Percentiles rank a stretch among this genome's conserved stretches.
phyloP scores from a whole-genome alignment of 1,140 invertebrate species.

The Philopotamus ludificatus region DNA sequence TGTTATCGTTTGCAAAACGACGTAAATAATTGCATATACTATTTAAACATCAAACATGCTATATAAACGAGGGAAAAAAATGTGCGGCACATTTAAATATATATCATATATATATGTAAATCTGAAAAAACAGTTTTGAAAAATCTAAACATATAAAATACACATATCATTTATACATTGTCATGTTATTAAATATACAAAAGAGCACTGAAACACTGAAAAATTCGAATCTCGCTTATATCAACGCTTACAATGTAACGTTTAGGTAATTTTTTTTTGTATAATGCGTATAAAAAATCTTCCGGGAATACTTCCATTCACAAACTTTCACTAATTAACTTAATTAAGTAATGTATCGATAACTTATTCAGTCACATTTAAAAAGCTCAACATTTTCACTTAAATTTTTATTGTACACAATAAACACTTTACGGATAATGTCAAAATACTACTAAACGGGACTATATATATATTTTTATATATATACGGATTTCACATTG shows the following conservation, averaged over 20 bases:
- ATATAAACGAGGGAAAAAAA: too few relatives aligned
- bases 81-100: too few relatives aligned
- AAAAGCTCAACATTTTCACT: slow-evolving; percentile 32
- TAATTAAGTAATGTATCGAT: slow-evolving; percentile 14
- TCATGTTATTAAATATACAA: slow-evolving; percentile 17
- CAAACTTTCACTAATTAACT: slow-evolving; percentile 18
- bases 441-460: not conserved
- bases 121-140: too few relatives aligned
- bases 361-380: slow-evolving; percentile 25
- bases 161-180: not conserved
- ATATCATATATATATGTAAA: too few relatives aligned
- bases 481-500: not conserved
- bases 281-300: slow-evolving; percentile 11
- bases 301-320: not conserved
- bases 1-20: too few relatives aligned
- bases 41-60: too few relatives aligned
- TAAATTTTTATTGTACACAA: slow-evolving; percentile 21
- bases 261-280: not conserved
- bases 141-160: not conserved
- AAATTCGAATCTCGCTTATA: not conserved
- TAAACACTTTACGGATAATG: slow-evolving; percentile 8
- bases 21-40: too few relatives aligned
- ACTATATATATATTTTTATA: too few relatives aligned
- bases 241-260: not conserved
- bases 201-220: slow-evolving; percentile 16